phyloP scores from a whole-genome alignment of 2,113 vertebrate genomes.

The Labrus mixtus region DNA sequence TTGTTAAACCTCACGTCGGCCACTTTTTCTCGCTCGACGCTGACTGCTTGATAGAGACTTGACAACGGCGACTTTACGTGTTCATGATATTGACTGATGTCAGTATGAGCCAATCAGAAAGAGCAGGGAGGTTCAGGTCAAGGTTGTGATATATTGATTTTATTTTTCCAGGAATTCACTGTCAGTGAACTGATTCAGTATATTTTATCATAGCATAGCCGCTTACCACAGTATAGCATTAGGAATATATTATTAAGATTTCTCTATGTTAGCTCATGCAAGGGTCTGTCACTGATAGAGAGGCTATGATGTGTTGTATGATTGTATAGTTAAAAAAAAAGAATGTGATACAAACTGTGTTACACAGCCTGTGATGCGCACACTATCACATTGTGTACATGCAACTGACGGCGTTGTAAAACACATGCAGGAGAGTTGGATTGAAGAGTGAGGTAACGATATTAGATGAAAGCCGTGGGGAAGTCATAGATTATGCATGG shows the following conservation, averaged over 20 bases:
- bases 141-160: constrained; percentile 39
- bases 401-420: constrained; percentile 47
- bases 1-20: constrained; percentile 53
- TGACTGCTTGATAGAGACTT: constrained; percentile 56
- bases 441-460: constrained; percentile 23
- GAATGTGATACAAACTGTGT: constrained; percentile 76
- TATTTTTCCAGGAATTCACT: constrained; percentile 51
- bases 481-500: constrained; percentile 68
- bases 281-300: constrained; percentile 48
- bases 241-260: constrained; percentile 72
- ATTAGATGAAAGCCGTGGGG: constrained; percentile 38
- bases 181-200: constrained; percentile 54
- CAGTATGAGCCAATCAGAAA: constrained; percentile 52
- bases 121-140: constrained; percentile 52
- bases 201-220: constrained; percentile 74
- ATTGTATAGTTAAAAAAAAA: constrained; percentile 73
- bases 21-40: constrained; percentile 46
- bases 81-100: constrained; percentile 47
- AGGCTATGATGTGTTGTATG: constrained; percentile 66
- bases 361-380: constrained; percentile 60
- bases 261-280: constrained; percentile 69
- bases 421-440: constrained; percentile 22
- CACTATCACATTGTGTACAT: constrained; percentile 46
- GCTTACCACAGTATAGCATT: constrained; percentile 72
- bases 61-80: constrained; percentile 36